These are phyloP conservation scores for Drosophila greeni DNA, from an alignment of 2,888 invertebrate species.

Conservation along the genomic window DNA sequence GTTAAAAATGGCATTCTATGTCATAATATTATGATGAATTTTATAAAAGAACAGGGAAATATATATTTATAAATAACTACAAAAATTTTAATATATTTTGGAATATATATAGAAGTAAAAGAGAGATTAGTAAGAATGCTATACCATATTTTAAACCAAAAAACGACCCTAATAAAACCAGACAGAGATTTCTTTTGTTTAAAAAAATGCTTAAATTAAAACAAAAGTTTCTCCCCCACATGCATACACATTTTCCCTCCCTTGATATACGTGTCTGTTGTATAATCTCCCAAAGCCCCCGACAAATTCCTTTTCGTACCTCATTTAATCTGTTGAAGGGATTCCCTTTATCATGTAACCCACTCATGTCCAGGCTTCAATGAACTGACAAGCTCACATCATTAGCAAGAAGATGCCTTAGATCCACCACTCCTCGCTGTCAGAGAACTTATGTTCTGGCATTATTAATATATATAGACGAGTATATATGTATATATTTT, in stretches of 20 bases:
- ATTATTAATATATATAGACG: slow-evolving; percentile 33
- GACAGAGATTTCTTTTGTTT: slow-evolving; percentile 3
- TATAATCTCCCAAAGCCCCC: slow-evolving; percentile 15
- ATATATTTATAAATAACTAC: not conserved
- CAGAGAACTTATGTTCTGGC: slow-evolving; percentile 60
- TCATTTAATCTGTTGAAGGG: slow-evolving; percentile 19
- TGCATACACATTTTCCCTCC: not conserved
- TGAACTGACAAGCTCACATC: slow-evolving; percentile 62
- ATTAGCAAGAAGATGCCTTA: slow-evolving; percentile 38
- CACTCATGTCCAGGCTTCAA: slow-evolving; percentile 57
- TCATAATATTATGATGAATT: not conserved
- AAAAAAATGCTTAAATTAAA: slow-evolving; percentile 7
- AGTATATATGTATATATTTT: no score
- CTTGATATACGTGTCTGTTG: not conserved
- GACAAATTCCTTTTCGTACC: slow-evolving; percentile 24
- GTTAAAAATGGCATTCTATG: slow-evolving; percentile 10
- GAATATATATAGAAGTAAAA: not conserved
- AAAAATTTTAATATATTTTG: not conserved
- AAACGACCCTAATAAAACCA: slow-evolving; percentile 10
- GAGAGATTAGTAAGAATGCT: not conserved
- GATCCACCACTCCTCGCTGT: slow-evolving; percentile 49
- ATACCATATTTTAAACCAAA: not conserved
- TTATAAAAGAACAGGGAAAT: not conserved
- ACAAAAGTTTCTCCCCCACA: not conserved
- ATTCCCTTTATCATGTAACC: slow-evolving; percentile 30